phyloP scores from a whole-genome alignment of 2,797 vertebrate species.

The Dermochelys coriacea region DNA sequence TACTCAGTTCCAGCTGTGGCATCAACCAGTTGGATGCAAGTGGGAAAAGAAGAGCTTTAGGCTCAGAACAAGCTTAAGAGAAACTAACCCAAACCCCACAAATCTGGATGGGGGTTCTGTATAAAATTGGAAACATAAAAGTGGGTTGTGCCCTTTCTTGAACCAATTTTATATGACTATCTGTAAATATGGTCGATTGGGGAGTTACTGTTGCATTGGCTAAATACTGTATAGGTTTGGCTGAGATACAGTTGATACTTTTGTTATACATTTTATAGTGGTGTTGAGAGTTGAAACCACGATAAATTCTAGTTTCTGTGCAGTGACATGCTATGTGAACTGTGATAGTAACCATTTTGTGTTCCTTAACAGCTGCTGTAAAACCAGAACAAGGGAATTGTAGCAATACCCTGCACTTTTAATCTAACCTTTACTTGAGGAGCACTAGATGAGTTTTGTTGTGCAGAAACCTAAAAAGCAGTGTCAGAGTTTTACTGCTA shows the following conservation, averaged over 20 bases:
- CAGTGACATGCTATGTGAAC: not conserved
- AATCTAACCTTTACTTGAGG: constrained; percentile 16
- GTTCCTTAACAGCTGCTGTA: not conserved
- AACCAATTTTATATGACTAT: not conserved
- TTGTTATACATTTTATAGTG: not conserved
- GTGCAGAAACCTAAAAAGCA: constrained; percentile 32
- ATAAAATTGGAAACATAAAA: not conserved
- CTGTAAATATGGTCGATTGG: not conserved
- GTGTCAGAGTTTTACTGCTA: constrained; percentile 18
- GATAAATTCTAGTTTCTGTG: not conserved
- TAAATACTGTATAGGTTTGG: not conserved
- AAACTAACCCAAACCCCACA: accelerated
- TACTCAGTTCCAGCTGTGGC: not conserved
- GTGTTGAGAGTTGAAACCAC: not conserved
- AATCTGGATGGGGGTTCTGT: accelerated
- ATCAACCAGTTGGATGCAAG: not conserved
- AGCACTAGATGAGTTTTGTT: not conserved
- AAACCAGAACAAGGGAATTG: not conserved
- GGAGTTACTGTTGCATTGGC: not conserved
- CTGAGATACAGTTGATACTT: not conserved
- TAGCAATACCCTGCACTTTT: not conserved
- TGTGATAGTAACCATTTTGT: accelerated
- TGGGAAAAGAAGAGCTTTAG: not conserved
- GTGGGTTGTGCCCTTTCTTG: not conserved
- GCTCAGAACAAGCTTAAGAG: not conserved